A percentile compares a stretch with the other conserved stretches of the same genome.
These are phyloP conservation scores for Orchestia grillus DNA, from an alignment of 1,140 invertebrate species.

Conservation along the genomic window DNA sequence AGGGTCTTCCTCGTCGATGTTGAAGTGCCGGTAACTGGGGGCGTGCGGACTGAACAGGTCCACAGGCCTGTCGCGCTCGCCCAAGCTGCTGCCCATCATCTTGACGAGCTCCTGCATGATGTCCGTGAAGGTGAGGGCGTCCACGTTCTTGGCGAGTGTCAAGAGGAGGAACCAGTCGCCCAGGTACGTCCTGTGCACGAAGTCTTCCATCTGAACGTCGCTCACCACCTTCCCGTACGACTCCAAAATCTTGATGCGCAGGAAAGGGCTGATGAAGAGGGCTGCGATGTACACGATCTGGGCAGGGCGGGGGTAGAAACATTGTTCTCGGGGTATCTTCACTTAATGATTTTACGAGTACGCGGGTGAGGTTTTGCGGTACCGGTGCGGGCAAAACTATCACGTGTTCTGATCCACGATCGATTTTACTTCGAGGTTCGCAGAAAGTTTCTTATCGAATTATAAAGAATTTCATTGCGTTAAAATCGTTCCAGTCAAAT, in stretches of 20 bases:
- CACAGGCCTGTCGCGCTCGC: neutral
- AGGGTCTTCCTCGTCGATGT: slow-evolving; percentile 60
- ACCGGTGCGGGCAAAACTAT: too few species aligned
- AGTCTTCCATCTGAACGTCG: slow-evolving; percentile 57
- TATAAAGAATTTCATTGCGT: too few species aligned
- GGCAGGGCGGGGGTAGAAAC: neutral
- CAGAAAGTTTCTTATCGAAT: too few species aligned
- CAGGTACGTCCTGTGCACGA: slow-evolving; percentile 61
- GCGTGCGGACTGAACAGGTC: neutral
- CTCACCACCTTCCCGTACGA: slow-evolving; percentile 59
- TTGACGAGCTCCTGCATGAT: slow-evolving; percentile 58
- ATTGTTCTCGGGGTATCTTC: too few species aligned
- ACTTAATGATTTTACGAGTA: too few species aligned
- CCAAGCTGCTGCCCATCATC: neutral
- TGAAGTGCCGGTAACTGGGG: slow-evolving; percentile 58
- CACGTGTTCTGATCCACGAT: too few species aligned
- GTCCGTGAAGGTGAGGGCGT: slow-evolving; percentile 66
- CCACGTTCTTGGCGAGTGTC: slow-evolving; percentile 69
- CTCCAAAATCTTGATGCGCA: slow-evolving; percentile 62
- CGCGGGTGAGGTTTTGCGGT: too few species aligned
- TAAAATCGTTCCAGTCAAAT: too few species aligned
- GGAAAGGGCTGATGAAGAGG: slow-evolving; percentile 59
- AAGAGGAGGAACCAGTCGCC: slow-evolving; percentile 70
- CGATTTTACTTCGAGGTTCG: too few species aligned
- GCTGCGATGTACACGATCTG: slow-evolving; percentile 67